These are phyloP conservation scores for Lasioglossum albipes DNA, from an alignment of 1,140 invertebrate species.

Conservation along the genomic window DNA sequence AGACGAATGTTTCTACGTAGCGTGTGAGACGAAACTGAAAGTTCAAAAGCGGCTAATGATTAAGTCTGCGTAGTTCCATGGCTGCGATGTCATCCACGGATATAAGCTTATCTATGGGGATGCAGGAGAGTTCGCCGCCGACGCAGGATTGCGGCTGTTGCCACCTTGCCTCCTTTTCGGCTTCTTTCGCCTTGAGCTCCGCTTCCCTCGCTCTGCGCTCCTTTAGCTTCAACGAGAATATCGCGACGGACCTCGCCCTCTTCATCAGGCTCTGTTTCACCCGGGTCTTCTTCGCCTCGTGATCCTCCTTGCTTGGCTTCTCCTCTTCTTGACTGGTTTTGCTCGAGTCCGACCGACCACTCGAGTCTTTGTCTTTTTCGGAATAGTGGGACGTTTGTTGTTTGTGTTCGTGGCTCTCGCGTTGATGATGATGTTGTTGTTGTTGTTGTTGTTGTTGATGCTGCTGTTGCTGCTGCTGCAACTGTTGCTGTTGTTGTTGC, in stretches of 20 bases:
- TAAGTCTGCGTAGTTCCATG: conserved; percentile 77
- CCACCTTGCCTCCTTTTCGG: conserved; percentile 78
- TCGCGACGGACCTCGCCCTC: conserved; percentile 88
- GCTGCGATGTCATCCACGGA: conserved; percentile 79
- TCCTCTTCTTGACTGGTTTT: conserved; percentile 81
- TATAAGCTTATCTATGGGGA: conserved; percentile 88
- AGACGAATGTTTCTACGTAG: conserved; percentile 62
- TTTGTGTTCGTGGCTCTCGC: conserved; percentile 59
- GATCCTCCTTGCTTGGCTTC: conserved; percentile 79
- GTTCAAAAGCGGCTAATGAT: conserved; percentile 72
- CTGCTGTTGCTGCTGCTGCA: conserved; percentile 65
- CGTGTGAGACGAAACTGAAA: conserved; percentile 59
- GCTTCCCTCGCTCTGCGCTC: conserved; percentile 87
- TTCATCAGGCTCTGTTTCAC: conserved; percentile 89
- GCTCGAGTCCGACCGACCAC: conserved; percentile 79
- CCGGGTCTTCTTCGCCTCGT: conserved; percentile 85
- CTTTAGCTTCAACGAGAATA: conserved; percentile 89
- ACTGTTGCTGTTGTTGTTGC: conserved; percentile 70
- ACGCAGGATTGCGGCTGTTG: conserved; percentile 83
- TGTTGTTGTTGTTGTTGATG: conserved; percentile 19
- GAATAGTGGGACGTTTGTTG: conserved; percentile 57
- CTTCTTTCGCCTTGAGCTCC: conserved; percentile 82
- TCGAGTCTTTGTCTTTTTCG: conserved; percentile 69
- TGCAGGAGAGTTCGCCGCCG: conserved; percentile 89
- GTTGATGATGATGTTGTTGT: conserved; percentile 46